Base-by-base conservation (phyloP, 2,113 vertebrate species). In the Halcyon malimbica region DNA sequence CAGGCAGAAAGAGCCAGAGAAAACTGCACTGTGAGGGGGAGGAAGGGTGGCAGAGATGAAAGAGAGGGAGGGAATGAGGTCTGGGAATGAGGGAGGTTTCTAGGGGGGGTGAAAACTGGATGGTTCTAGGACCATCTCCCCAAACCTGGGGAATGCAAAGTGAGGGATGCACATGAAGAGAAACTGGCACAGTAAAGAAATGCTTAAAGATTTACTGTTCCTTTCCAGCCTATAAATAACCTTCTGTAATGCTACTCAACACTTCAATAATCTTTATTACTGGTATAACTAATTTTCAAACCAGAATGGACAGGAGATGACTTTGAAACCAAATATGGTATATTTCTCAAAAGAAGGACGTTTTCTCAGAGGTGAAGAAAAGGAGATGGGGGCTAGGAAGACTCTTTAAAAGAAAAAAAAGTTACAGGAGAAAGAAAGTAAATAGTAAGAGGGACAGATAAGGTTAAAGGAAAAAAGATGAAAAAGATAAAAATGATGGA, bases 401-500 rank as follows among this genome's bases (percentile, higher is more conserved):
- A 13, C 12, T 46, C 20, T 37, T 7, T 80, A 41, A 84, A 87
- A 77, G 28, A 54, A 87, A 90, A 35, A 93, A 17, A 16, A 51
- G 60, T 50, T 84, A 69, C 62, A 83, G 62, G 10, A 79, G 41
- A 92, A 42, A 63, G 54, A 90, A 86, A 81, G 33, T 78, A 94
- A 93, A 88, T 59, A 94, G 56, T 68, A 93, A 88, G 57, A 86
- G 37, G 51, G 41, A 76, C 31, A 88, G 59, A 80, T 83, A 87
- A 94, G 80, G 59, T 44, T 60, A 92, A 91, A 63, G 68, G 44
- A 33, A 7, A 67, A 71, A 91, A 93, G 89, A 95, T 83, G 31
- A 91, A 90, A 96, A 84, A 95, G 85, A 90, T 88, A 83, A 88
- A 92, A 88, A 54, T 93, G 96, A 95, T 93, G 41, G 79, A 97